Base-by-base conservation (phyloP, 2,888 invertebrate species). In the Thera britannica region DNA sequence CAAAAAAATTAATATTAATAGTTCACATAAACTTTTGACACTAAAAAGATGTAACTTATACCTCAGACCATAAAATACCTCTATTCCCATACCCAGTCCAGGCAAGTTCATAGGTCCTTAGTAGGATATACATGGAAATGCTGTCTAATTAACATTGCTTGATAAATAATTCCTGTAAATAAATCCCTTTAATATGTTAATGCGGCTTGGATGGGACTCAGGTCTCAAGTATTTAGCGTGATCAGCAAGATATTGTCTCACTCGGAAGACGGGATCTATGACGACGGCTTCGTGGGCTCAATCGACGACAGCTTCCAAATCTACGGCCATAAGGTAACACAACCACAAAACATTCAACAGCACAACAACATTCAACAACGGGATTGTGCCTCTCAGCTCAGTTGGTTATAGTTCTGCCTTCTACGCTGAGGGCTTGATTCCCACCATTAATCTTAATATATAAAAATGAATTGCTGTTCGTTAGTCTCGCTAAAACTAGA, bases 201-300 rank as follows among this genome's bases (percentile, higher is more conserved):
- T 72, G 89, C 89, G 86, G 87, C 90, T 57, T 76, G 61, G 58
- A 69, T 7, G 67, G 61, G 63, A 34, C 36, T 2, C 62, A 96
- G 96, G 87, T 97, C 97, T 70, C 98, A 98, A 89, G 98, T 99
- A 8, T 99, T 99, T 89, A 98, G 97, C 82, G 98, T 98, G 85
- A 98, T 99, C 79, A 98, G 98, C 83, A 98, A 98, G 93, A 99
- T 99, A 70, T 94, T 99, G 63, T 98, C 98, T 0, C 96, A 98
- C 76, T 97, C 98, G 1, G 98, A 99, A 83, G 98, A 98, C 78
- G 96, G 92, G 48, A 90, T 90, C 8, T 94, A 93, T 76, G 94
- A 93, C 35, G 94, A 94, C 48, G 84, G 83, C 4, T 73, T 85
- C 62, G 75, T 88, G 8, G 88, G 88, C 8, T 86, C 88, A 2